Evolutionary conservation across 2,797 vertebrate genomes (phyloP).

Genomic region (Podargus strigoides): DNA sequence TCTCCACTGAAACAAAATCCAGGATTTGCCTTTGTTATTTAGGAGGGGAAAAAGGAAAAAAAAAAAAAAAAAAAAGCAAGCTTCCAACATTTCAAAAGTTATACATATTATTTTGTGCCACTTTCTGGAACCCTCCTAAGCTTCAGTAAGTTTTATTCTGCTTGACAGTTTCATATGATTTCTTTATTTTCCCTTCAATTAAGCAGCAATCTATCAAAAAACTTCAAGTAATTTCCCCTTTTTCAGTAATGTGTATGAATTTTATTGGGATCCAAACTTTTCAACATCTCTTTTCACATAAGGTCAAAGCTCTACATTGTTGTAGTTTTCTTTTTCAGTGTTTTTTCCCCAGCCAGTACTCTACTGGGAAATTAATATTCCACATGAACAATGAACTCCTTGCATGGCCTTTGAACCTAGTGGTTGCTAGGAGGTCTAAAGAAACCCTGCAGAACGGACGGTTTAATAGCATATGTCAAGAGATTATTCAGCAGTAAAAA

Average conservation of each 20-base stretch:
- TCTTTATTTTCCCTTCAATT: constrained; percentile 13
- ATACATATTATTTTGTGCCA: not conserved
- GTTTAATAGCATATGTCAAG: constrained; percentile 50
- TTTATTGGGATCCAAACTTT: not conserved
- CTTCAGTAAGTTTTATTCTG: not conserved
- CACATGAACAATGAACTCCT: constrained; percentile 67
- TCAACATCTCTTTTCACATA: not conserved
- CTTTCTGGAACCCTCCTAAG: not conserved
- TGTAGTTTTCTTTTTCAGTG: constrained; percentile 37
- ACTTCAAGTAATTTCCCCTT: not conserved
- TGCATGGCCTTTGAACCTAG: constrained; percentile 69
- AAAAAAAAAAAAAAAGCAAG: not conserved
- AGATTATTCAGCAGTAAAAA: constrained; percentile 63
- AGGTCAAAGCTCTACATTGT: constrained; percentile 24
- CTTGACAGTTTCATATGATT: not conserved
- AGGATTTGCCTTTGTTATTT: not conserved
- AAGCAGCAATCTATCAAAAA: constrained; percentile 2
- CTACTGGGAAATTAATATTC: constrained; percentile 67
- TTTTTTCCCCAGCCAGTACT: constrained; percentile 27
- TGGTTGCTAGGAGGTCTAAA: constrained; percentile 72
- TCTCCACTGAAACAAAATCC: not conserved
- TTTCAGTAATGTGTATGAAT: not conserved
- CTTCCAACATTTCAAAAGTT: not conserved
- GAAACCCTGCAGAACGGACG: constrained; percentile 62
- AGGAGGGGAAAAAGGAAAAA: not conserved